Evolutionary conservation across 2,113 vertebrate genomes (phyloP).

Genomic region (Thunnus maccoyii): DNA sequence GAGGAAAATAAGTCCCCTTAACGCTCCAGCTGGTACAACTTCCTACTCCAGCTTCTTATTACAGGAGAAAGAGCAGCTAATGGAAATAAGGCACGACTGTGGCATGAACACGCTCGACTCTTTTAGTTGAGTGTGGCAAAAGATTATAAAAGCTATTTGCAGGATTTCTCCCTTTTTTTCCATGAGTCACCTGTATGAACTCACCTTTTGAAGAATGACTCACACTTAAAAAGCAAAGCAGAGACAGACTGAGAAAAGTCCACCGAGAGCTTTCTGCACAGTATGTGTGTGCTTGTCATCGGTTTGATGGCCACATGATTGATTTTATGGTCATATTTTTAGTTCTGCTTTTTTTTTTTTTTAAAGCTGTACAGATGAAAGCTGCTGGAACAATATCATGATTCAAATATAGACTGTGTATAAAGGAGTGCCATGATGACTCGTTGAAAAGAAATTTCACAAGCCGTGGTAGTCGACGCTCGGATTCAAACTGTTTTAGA

Average conservation of each 20-base stretch:
- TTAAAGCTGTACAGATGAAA: too few species aligned
- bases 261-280: background rate
- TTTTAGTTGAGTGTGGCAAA: background rate
- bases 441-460: too few species aligned
- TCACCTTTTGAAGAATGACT: constrained; percentile 29
- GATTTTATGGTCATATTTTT: too few species aligned
- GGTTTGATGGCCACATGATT: background rate
- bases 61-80: background rate
- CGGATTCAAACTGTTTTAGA: too few species aligned
- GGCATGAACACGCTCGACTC: background rate
- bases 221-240: background rate
- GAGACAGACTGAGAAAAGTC: background rate
- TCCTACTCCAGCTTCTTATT: background rate
- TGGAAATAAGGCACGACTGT: background rate
- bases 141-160: constrained; percentile 9
- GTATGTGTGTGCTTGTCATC: background rate
- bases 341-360: too few species aligned
- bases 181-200: constrained; percentile 26
- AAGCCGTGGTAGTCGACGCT: too few species aligned
- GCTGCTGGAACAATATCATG: too few species aligned
- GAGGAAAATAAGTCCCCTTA: too few species aligned
- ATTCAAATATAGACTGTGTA: too few species aligned
- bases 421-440: too few species aligned
- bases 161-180: background rate
- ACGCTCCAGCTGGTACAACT: too few species aligned